phyloP scores from a whole-genome alignment of 2,888 invertebrate genomes.

The Brachyptera putata region DNA sequence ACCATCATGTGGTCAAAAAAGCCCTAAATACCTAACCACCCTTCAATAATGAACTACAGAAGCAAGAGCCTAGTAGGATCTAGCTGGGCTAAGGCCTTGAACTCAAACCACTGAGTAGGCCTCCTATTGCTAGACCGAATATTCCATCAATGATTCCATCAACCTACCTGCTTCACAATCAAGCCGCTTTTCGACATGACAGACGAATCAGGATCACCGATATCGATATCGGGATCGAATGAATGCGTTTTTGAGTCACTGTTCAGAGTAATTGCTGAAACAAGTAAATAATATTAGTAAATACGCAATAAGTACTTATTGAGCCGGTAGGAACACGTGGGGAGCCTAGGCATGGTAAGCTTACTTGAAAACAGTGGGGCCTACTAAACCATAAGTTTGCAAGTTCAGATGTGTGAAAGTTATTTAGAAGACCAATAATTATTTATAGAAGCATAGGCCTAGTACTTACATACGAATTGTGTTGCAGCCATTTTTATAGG shows the following conservation, averaged over 20 bases:
- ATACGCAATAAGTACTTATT: too few species aligned
- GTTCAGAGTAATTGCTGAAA: background rate
- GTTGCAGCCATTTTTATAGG: background rate
- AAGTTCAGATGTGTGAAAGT: background rate
- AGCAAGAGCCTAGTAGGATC: too few species aligned
- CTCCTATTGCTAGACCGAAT: too few species aligned
- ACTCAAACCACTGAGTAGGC: too few species aligned
- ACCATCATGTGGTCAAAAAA: too few species aligned
- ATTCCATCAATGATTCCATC: too few species aligned
- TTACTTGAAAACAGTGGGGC: background rate
- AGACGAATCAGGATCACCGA: background rate
- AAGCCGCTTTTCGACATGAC: background rate
- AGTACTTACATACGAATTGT: background rate
- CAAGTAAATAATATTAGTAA: background rate
- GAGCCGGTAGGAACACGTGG: background rate
- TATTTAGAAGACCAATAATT: too few species aligned
- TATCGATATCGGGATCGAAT: constrained; percentile 8
- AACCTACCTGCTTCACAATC: background rate
- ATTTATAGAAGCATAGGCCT: too few species aligned
- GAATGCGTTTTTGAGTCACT: background rate
- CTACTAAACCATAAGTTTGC: background rate
- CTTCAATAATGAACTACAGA: too few species aligned
- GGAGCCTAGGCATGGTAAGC: background rate
- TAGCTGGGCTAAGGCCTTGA: too few species aligned
- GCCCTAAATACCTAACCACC: too few species aligned